Percentiles rank a stretch among this genome's conserved stretches.
Conservation (phyloP, 2,888 invertebrate species). For the Patella ulyssiponensis region DNA sequence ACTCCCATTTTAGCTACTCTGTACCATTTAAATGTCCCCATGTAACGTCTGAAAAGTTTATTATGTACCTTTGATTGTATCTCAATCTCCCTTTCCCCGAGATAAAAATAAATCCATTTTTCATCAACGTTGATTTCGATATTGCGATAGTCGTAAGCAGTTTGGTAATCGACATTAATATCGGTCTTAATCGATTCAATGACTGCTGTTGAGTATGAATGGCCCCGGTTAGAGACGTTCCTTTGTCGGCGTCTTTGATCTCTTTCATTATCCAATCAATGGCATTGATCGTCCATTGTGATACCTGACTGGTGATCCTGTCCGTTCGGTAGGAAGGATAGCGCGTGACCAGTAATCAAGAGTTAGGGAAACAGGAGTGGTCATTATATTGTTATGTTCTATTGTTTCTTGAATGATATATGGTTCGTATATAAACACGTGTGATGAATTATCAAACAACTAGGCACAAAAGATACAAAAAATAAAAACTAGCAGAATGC, state of each 20-base stretch:
- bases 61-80: no score
- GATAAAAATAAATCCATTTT: no score
- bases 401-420: slow-evolving; percentile 2
- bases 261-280: slow-evolving; percentile 10
- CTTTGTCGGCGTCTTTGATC: background rate
- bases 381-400: background rate
- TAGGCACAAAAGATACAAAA: background rate
- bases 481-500: background rate
- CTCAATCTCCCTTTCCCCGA: no score
- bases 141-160: no score
- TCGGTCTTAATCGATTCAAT: no score
- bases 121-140: no score
- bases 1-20: no score
- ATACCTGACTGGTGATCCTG: background rate
- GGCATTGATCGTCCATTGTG: background rate
- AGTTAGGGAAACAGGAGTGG: background rate
- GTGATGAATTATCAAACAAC: slow-evolving; percentile 5
- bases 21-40: no score
- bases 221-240: background rate
- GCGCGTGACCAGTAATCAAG: slow-evolving; percentile 2
- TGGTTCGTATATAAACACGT: background rate
- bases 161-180: no score
- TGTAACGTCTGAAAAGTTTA: no score
- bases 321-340: background rate
- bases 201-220: no score